Percentiles rank a stretch among this genome's conserved stretches.
These are phyloP conservation scores for Penaeus vannamei DNA, from an alignment of 1,140 invertebrate genomes.

Conservation along the genomic window DNA sequence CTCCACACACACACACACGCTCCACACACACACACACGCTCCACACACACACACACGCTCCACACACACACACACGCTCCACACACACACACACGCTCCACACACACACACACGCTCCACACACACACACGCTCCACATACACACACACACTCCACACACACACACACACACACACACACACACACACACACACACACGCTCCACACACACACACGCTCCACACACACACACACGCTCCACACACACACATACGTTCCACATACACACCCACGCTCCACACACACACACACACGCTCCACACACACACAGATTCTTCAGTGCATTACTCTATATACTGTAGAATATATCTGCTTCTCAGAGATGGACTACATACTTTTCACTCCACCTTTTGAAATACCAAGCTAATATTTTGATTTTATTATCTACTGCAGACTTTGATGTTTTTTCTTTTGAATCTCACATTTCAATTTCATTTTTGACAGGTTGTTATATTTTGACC, in stretches of 20 bases:
- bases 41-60: neutral
- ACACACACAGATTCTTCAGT: neutral
- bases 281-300: constrained; percentile 19
- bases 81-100: neutral
- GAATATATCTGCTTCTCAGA: constrained; percentile 27
- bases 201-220: constrained; percentile 33
- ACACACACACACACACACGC: constrained; percentile 41
- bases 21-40: neutral
- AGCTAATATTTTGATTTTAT: too few species aligned
- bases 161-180: constrained; percentile 3
- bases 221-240: constrained; percentile 23
- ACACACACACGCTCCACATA: constrained; percentile 14
- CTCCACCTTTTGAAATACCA: too few species aligned
- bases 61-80: too few species aligned
- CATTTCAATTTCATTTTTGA: too few species aligned
- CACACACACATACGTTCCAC: neutral
- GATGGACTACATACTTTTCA: too few species aligned
- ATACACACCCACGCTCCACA: constrained; percentile 30
- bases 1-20: too few species aligned
- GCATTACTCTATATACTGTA: neutral
- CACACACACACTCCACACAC: neutral
- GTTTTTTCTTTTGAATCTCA: too few species aligned
- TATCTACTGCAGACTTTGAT: too few species aligned
- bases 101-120: constrained; percentile 40
- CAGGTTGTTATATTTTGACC: too few species aligned